Conservation (phyloP, 1,140 invertebrate genomes). For the Zelostemma sp. region DNA sequence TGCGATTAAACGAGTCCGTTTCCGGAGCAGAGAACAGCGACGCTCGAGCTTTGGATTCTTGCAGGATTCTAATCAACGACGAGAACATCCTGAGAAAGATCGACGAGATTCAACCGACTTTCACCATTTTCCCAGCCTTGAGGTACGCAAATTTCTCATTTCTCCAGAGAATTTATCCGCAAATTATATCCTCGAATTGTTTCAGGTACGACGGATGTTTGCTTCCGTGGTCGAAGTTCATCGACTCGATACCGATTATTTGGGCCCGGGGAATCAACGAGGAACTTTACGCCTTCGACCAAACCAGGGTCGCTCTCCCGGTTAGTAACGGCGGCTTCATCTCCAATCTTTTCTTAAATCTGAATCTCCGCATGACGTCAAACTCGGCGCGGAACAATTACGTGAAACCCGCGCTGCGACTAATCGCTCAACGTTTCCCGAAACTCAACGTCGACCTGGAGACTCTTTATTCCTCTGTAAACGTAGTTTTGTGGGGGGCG, state of each 20-base stretch:
- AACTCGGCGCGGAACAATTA: conserved; percentile 53
- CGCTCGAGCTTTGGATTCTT: conserved; percentile 50
- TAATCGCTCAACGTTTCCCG: conserved; percentile 46
- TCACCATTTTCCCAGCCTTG: conserved; percentile 60
- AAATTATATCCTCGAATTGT: too few species aligned
- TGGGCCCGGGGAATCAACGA: conserved; percentile 59
- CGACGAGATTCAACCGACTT: conserved; percentile 58
- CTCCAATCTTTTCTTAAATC: conserved; percentile 51
- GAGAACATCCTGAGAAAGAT: conserved; percentile 48
- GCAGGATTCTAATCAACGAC: conserved; percentile 53
- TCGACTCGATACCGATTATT: conserved; percentile 61
- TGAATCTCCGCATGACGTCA: conserved; percentile 50
- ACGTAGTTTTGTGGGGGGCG: conserved; percentile 60
- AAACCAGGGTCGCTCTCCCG: conserved; percentile 58
- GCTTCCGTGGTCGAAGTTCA: conserved; percentile 55
- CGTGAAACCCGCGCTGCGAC: conserved; percentile 47
- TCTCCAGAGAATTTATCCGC: too few species aligned
- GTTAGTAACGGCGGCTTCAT: conserved; percentile 55
- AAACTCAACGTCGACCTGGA: conserved; percentile 45
- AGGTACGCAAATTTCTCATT: conserved; percentile 54
- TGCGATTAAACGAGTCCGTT: conserved; percentile 45
- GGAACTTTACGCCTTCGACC: conserved; percentile 61
- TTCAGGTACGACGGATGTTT: conserved; percentile 65
- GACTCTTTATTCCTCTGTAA: conserved; percentile 58
- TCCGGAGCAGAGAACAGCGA: conserved; percentile 27